A percentile compares a stretch with the other conserved stretches of the same genome.
Evolutionary conservation across 2,113 vertebrate genomes (phyloP).

Genomic region (Sus scrofa): DNA sequence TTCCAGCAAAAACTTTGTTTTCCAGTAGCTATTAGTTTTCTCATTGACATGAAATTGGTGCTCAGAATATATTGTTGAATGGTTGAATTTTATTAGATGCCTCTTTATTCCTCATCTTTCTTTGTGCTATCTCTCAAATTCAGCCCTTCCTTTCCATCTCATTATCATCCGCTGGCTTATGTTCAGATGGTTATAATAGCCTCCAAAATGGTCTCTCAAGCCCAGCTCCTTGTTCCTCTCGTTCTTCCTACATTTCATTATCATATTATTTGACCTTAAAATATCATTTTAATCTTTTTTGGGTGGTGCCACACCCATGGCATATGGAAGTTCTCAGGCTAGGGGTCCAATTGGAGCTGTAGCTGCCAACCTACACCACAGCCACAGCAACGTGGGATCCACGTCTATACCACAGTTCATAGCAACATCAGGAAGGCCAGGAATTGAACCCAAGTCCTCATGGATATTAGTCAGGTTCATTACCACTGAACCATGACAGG

Average conservation of each 20-base stretch:
- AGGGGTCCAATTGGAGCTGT: no score
- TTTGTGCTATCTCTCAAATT: neutral
- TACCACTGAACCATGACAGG: no score
- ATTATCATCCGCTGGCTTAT: neutral
- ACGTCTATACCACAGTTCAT: no score
- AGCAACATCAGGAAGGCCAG: no score
- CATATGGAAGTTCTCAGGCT: no score
- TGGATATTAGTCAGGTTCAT: no score
- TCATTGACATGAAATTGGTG: neutral
- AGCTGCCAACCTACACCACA: no score
- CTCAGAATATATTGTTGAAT: neutral
- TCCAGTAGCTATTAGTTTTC: neutral
- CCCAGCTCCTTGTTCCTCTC: neutral
- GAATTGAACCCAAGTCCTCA: no score
- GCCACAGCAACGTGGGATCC: no score
- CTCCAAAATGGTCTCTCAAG: neutral
- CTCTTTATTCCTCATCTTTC: neutral
- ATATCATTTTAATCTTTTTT: neutral
- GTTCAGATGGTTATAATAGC: neutral
- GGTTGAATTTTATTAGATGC: neutral
- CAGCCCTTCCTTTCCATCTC: neutral
- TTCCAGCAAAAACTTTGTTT: neutral
- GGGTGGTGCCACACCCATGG: no score
- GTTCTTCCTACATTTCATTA: neutral
- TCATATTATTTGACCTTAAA: neutral